Evolutionary conservation across 2,888 invertebrate species (phyloP).

Genomic region (Mellilla xanthometata): DNA sequence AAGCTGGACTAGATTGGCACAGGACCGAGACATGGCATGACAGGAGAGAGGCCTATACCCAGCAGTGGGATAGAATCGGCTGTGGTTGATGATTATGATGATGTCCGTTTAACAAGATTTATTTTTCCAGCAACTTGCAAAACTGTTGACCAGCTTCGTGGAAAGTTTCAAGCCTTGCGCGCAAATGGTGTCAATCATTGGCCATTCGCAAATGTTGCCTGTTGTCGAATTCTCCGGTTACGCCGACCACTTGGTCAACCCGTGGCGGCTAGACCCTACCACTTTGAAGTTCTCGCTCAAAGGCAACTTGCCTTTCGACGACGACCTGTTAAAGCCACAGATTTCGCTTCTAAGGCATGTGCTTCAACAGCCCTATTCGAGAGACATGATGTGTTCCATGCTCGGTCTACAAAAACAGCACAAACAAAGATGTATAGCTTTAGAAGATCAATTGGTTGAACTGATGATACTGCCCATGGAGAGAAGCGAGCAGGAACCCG

Average conservation of each 20-base stretch:
- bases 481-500: constrained; percentile 88
- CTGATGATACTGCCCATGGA: constrained; percentile 96
- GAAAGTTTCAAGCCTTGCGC: constrained; percentile 96
- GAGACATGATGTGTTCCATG: constrained; percentile 98
- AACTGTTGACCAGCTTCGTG: constrained; percentile 92
- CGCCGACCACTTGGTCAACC: constrained; percentile 93
- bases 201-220: constrained; percentile 94
- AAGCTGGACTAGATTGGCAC: too few species aligned
- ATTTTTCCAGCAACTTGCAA: constrained; percentile 88
- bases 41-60: too few species aligned
- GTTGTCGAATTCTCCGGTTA: constrained; percentile 97
- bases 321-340: constrained; percentile 94
- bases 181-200: constrained; percentile 97
- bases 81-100: too few species aligned
- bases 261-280: constrained; percentile 95
- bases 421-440: constrained; percentile 92
- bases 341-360: constrained; percentile 94
- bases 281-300: constrained; percentile 86
- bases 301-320: constrained; percentile 93
- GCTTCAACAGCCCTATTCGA: constrained; percentile 96
- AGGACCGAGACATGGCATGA: too few species aligned
- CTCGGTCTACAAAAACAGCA: constrained; percentile 96
- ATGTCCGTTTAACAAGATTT: too few species aligned
- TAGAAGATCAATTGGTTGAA: constrained; percentile 97
- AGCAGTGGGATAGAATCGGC: too few species aligned